phyloP scores from a whole-genome alignment of 1,140 invertebrate genomes.

The Sitodiplosis mosellana region DNA sequence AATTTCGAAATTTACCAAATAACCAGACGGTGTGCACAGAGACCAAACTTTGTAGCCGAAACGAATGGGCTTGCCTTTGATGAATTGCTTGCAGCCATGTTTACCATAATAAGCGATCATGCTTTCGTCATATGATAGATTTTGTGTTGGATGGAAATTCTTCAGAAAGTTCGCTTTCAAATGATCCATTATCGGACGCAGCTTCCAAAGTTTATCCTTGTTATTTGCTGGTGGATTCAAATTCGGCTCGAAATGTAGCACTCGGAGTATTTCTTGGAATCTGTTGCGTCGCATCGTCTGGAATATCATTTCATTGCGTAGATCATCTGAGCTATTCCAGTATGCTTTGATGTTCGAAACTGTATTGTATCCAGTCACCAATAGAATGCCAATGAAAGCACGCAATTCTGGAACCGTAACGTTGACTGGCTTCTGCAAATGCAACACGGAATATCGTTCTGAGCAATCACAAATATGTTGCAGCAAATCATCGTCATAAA shows the following conservation, averaged over 20 bases:
- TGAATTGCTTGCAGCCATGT: too few relatives aligned
- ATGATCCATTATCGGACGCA: constrained; percentile 1
- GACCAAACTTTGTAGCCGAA: constrained; percentile 4
- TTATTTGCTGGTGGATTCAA: constrained; percentile 11
- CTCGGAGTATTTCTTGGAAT: background rate
- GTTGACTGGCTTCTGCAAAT: background rate
- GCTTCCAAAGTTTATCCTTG: constrained; percentile 1
- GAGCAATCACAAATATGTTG: background rate
- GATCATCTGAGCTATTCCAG: background rate
- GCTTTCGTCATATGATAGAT: constrained; percentile 12
- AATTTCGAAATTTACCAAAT: too few relatives aligned
- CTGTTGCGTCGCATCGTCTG: background rate
- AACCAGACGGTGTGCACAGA: too few relatives aligned
- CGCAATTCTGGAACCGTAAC: constrained; percentile 1
- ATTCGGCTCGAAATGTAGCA: background rate
- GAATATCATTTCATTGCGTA: background rate
- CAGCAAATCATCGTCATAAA: constrained; percentile 4
- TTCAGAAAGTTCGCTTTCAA: constrained; percentile 4
- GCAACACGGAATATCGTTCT: background rate
- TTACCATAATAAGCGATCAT: too few relatives aligned
- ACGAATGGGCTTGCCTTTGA: constrained; percentile 8
- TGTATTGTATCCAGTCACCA: constrained; percentile 3
- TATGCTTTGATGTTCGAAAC: background rate
- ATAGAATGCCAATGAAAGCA: constrained; percentile 2
- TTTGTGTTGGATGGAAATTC: constrained; percentile 11